phyloP scores from a whole-genome alignment of 2,113 vertebrate genomes.

The Notothenia coriiceps region DNA sequence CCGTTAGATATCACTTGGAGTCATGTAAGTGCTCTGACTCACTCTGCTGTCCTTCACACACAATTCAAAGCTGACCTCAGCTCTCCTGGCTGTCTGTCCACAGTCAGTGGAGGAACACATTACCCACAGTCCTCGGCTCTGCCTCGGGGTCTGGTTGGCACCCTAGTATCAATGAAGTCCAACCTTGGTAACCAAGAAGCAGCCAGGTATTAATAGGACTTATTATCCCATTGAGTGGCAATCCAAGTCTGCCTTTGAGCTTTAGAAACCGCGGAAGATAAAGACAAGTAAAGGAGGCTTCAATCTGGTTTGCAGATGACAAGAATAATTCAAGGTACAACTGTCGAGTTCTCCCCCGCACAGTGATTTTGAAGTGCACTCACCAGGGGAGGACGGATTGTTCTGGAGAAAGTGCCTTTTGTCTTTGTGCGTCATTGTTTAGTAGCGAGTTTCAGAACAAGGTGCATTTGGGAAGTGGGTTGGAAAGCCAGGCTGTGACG shows the following conservation, averaged over 20 bases:
- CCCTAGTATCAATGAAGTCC: conserved; percentile 60
- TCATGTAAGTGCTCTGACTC: conserved; percentile 35
- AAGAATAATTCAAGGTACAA: conserved; percentile 44
- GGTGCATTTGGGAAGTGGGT: conserved; percentile 32
- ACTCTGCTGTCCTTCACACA: conserved; percentile 45
- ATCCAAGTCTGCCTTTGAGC: conserved; percentile 56
- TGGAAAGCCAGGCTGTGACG: conserved; percentile 36
- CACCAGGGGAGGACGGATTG: not conserved
- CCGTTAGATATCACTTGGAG: conserved; percentile 38
- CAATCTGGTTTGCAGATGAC: conserved; percentile 59
- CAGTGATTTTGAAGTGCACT: conserved; percentile 27
- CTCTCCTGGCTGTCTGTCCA: conserved; percentile 60
- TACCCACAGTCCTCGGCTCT: conserved; percentile 68
- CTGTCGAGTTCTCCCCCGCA: conserved; percentile 30
- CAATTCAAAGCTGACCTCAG: conserved; percentile 57
- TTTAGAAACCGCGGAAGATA: conserved; percentile 3
- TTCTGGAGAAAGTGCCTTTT: conserved; percentile 31
- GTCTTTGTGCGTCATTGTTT: conserved; percentile 32
- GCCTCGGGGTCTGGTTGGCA: conserved; percentile 69
- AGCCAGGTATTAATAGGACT: conserved; percentile 58
- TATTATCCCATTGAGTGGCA: conserved; percentile 51
- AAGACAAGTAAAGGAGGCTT: conserved; percentile 18
- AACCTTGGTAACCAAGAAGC: conserved; percentile 65
- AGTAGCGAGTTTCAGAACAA: conserved; percentile 33
- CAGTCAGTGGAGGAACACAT: conserved; percentile 59